Conservation (phyloP, 2,113 vertebrate genomes). For the Nesoenas mayeri region DNA sequence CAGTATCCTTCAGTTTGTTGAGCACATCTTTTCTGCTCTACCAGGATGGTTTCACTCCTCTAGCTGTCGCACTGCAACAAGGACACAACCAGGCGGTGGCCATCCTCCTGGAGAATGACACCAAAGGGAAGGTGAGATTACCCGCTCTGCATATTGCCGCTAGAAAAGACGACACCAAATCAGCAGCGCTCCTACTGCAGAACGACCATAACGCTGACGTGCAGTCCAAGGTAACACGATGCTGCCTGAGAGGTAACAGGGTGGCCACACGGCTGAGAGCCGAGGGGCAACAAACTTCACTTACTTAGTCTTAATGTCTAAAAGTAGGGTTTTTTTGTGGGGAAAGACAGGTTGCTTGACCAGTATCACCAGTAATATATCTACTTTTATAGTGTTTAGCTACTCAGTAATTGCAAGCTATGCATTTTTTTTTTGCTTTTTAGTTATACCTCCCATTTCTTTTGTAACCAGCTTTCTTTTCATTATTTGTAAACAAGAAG, state of each 20-base stretch:
- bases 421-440: neutral
- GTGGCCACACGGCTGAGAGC: neutral
- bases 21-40: neutral
- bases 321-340: neutral
- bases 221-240: constrained; percentile 90
- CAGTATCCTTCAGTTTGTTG: neutral
- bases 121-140: constrained; percentile 96
- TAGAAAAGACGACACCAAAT: constrained; percentile 97
- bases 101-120: constrained; percentile 94
- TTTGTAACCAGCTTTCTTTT: neutral
- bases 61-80: constrained; percentile 95
- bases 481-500: neutral
- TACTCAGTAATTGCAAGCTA: neutral
- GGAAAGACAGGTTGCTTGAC: neutral
- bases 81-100: constrained; percentile 98
- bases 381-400: neutral
- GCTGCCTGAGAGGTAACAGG: neutral
- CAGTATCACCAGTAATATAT: neutral
- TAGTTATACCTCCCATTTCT: neutral
- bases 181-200: constrained; percentile 93
- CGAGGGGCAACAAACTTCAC: neutral
- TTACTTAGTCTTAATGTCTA: neutral
- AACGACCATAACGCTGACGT: constrained; percentile 98
- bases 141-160: constrained; percentile 96
- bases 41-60: constrained; percentile 96